These are phyloP conservation scores for Machaerirhynchus nigripectus DNA, from an alignment of 2,113 vertebrate species.

Conservation along the genomic window DNA sequence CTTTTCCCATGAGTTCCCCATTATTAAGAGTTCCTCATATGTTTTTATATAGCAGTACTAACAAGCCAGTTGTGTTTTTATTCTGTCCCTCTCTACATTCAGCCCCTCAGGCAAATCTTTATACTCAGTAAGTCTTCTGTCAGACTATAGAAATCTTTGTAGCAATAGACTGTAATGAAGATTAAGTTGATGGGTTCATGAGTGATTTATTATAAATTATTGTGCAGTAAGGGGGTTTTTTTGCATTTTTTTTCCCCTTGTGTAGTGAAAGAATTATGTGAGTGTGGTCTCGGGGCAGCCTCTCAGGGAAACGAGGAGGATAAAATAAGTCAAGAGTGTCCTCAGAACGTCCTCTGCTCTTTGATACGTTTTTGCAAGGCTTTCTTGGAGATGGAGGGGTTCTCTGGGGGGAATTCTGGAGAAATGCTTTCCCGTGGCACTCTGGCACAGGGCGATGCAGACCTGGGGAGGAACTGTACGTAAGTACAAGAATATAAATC, in stretches of 20 bases:
- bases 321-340: neutral
- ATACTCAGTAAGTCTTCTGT: slow-evolving; percentile 41
- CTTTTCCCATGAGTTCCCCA: neutral
- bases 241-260: neutral
- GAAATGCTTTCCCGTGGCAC: neutral
- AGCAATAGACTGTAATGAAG: slow-evolving; percentile 55
- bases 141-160: slow-evolving; percentile 38
- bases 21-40: neutral
- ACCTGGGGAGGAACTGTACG: neutral
- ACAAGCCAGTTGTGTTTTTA: slow-evolving; percentile 33
- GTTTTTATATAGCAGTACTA: neutral
- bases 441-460: neutral
- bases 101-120: slow-evolving; percentile 55
- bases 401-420: neutral
- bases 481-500: slow-evolving; percentile 31
- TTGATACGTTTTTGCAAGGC: neutral
- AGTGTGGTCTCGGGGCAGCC: neutral
- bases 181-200: slow-evolving; percentile 37
- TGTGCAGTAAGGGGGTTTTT: neutral
- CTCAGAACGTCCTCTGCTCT: neutral
- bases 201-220: slow-evolving; percentile 58
- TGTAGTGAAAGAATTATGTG: neutral
- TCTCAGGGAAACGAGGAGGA: neutral
- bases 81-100: slow-evolving; percentile 33
- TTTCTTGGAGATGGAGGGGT: neutral